Evolutionary conservation across 2,113 vertebrate genomes (phyloP).

Genomic region (Marcusenius ussheri): DNA sequence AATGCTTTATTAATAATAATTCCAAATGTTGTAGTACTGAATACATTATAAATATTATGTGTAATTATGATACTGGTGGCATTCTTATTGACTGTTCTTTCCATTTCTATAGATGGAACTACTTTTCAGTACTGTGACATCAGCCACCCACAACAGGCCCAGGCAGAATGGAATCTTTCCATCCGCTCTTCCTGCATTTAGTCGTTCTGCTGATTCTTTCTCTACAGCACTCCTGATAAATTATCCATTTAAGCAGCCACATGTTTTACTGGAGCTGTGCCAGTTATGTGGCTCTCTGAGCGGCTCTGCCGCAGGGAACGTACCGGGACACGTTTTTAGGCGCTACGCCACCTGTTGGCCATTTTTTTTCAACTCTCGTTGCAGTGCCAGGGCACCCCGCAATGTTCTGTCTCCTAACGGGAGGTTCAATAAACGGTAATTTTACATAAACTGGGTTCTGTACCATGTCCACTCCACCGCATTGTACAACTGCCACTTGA

Average conservation of each 20-base stretch:
- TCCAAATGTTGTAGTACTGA: neutral
- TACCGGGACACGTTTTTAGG: neutral
- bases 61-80: neutral
- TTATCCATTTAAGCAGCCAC: neutral
- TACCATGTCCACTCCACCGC: neutral
- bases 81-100: neutral
- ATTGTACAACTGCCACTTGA: constrained; percentile 17
- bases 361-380: neutral
- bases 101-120: neutral
- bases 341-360: neutral
- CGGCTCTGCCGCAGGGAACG: neutral
- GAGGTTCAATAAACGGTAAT: neutral
- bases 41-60: neutral
- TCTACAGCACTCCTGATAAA: neutral
- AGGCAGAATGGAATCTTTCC: neutral
- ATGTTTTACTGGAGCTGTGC: neutral
- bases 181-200: neutral
- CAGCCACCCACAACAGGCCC: neutral
- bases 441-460: constrained; percentile 19
- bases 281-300: neutral
- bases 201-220: neutral
- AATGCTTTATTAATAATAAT: neutral
- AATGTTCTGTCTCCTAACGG: neutral
- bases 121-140: neutral
- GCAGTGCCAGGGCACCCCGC: neutral